phyloP scores from a whole-genome alignment of 2,113 vertebrate genomes.

The Brienomyrus longianalis region DNA sequence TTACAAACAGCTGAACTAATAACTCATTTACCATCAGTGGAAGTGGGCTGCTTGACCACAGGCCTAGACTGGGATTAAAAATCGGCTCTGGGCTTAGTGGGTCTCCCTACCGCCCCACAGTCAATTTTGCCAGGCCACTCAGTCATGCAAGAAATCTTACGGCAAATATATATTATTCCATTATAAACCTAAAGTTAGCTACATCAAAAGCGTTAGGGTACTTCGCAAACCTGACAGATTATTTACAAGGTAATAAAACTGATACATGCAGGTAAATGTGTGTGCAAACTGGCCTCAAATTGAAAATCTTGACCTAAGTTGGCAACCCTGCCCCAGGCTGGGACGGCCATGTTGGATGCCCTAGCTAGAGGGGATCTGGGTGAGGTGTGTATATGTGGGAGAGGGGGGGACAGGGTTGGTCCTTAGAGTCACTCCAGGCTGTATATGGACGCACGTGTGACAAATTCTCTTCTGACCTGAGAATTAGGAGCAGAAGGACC shows the following conservation, averaged over 20 bases:
- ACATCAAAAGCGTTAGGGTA: neutral
- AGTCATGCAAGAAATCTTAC: neutral
- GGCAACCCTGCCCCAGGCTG: neutral
- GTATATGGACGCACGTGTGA: slow-evolving; percentile 12
- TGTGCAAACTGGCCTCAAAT: neutral
- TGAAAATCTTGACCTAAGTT: neutral
- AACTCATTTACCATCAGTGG: neutral
- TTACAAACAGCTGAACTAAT: neutral
- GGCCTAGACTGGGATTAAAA: neutral
- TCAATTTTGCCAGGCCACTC: neutral
- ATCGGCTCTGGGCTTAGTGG: neutral
- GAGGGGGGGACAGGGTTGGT: neutral
- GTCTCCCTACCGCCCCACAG: neutral
- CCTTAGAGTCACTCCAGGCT: neutral
- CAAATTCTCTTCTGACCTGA: slow-evolving; percentile 23
- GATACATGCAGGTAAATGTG: neutral
- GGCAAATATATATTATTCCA: neutral
- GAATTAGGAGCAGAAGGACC: slow-evolving; percentile 1
- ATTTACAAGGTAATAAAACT: neutral
- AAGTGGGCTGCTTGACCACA: neutral
- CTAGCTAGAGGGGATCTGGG: neutral
- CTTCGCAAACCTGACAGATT: neutral
- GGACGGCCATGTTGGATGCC: neutral
- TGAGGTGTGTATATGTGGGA: neutral
- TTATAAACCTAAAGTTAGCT: neutral